These are phyloP conservation scores for Apamea crenata DNA, from an alignment of 2,888 invertebrate species.

Conservation along the genomic window DNA sequence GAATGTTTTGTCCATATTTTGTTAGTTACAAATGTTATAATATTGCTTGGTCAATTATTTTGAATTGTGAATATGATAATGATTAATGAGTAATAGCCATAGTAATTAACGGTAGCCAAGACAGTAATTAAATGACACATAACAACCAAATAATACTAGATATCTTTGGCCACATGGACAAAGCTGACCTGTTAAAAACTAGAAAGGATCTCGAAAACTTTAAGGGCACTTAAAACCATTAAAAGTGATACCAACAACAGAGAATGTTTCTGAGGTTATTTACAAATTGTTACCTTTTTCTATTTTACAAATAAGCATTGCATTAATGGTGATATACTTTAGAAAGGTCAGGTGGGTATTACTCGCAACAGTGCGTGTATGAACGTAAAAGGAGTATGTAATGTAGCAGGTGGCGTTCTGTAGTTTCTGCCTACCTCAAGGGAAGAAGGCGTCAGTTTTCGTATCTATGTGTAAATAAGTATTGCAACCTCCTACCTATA, in stretches of 20 bases:
- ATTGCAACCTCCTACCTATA: too few species aligned
- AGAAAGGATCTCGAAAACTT: neutral
- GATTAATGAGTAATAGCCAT: neutral
- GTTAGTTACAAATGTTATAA: neutral
- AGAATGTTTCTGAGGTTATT: neutral
- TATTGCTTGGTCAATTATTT: neutral
- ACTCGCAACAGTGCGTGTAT: too few species aligned
- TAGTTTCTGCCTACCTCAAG: too few species aligned
- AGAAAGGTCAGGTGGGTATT: too few species aligned
- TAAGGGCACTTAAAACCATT: neutral
- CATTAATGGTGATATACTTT: too few species aligned
- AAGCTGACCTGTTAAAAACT: neutral
- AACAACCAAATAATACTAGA: neutral
- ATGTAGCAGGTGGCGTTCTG: too few species aligned
- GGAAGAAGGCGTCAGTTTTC: too few species aligned
- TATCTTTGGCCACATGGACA: neutral
- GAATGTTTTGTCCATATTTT: slow-evolving; percentile 23
- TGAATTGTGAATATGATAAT: neutral
- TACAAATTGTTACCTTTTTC: neutral
- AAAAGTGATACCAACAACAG: neutral
- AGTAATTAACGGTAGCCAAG: neutral
- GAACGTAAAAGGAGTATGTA: too few species aligned
- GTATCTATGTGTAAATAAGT: too few species aligned
- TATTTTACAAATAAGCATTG: neutral
- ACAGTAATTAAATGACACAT: neutral